phyloP scores from a whole-genome alignment of 2,797 vertebrate genomes.

The Labeo calbasu region DNA sequence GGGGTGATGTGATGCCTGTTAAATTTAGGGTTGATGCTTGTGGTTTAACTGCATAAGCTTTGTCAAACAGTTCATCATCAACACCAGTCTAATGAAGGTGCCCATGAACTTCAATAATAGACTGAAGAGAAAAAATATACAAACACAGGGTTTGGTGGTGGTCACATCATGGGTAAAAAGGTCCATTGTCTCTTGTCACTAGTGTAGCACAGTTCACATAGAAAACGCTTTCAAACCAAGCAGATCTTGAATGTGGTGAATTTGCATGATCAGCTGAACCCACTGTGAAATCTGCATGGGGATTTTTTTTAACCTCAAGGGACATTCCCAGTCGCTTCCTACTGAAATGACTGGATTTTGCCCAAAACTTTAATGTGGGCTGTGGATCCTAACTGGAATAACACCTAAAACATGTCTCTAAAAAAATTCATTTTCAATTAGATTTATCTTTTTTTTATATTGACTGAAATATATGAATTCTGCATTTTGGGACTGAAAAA shows the following conservation, averaged over 20 bases:
- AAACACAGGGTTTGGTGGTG: not conserved
- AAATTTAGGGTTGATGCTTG: not conserved
- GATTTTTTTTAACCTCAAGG: not conserved
- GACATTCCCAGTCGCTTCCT: not conserved
- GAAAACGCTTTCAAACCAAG: not conserved
- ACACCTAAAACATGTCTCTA: not conserved
- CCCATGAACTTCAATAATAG: not conserved
- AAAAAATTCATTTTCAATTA: not conserved
- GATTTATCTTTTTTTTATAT: not conserved
- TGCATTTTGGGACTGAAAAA: not conserved
- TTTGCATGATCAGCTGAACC: not conserved
- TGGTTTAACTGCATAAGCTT: not conserved
- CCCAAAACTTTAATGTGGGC: not conserved
- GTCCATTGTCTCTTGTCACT: not conserved
- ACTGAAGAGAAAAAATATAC: not conserved
- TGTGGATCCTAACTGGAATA: not conserved
- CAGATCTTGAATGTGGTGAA: not conserved
- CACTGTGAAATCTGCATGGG: not conserved
- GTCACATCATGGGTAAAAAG: not conserved
- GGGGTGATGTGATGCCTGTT: conserved; percentile 10
- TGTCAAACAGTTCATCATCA: not conserved
- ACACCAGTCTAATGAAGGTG: not conserved
- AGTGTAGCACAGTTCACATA: not conserved
- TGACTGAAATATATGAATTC: not conserved
- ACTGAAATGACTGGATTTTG: not conserved